Evolutionary conservation across 2,797 vertebrate species (phyloP).

Genomic region (Pipistrellus nathusii): DNA sequence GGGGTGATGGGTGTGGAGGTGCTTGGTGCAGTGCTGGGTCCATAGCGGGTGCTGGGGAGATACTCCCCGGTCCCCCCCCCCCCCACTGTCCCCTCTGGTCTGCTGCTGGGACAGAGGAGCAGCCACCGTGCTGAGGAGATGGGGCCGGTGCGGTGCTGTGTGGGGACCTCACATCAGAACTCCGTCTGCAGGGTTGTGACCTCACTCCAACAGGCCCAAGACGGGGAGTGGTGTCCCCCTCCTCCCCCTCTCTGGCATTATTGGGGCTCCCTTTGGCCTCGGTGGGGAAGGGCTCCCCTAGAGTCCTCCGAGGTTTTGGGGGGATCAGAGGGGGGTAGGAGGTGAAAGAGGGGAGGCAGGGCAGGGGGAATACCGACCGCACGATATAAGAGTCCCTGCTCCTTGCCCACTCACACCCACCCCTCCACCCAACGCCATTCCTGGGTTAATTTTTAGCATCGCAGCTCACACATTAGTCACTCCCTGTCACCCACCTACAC

Average conservation of each 20-base stretch:
- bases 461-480: constrained; percentile 82
- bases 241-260: not conserved
- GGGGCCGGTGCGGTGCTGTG: not conserved
- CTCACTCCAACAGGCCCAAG: not conserved
- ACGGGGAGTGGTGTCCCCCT: not conserved
- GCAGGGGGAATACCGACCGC: constrained; percentile 71
- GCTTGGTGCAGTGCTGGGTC: too few species aligned
- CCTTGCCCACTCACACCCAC: constrained; percentile 69
- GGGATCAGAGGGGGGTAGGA: constrained; percentile 64
- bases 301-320: not conserved
- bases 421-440: constrained; percentile 77
- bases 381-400: constrained; percentile 45
- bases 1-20: not conserved
- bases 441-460: constrained; percentile 83
- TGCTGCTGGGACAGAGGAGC: too few species aligned
- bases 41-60: not conserved
- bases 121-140: not conserved
- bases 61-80: too few species aligned
- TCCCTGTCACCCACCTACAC: constrained; percentile 84
- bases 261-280: not conserved
- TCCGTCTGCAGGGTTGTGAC: not conserved
- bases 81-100: not conserved
- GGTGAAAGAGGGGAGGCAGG: not conserved
- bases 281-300: not conserved
- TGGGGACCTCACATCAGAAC: not conserved